Base-by-base conservation (phyloP, 2,888 invertebrate genomes). In the Ectemnius continuus region DNA sequence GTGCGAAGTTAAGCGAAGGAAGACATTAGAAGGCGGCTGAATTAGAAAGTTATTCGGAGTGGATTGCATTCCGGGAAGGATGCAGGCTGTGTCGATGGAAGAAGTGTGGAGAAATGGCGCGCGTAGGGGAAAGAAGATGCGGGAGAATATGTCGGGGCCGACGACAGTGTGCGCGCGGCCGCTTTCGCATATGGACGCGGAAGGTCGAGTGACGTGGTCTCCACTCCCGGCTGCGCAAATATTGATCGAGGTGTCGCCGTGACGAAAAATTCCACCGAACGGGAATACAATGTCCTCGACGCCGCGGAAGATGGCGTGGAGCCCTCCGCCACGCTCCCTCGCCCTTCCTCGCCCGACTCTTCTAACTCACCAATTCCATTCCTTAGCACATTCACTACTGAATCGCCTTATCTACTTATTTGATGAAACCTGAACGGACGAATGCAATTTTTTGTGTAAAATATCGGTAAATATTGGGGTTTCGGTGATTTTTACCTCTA, bases 121-220 rank as follows among this genome's bases (percentile, higher is more conserved):
- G 52, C n/a, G n/a, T 23, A 16, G 28, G 36, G 46, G 45, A 11
- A 63, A 16, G 6, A 47, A 36, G 67, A 60, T 59, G 13, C 47
- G 52, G 23, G 45, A 20, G 64, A 67, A 64, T 70, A 70, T 73
- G 73, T 70, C 79, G 59, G 72, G 74, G 28, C 56, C 61, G 46
- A 63, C 64, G 59, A 61, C 68, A 36, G 70, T 65, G 70, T 16
- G 70, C 71, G 76, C 78, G 81, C 74, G 71, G 61, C 70, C 84
- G 84, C 86, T 84, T 85, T 89, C 88, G 85, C 89, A 87, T 88
- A 89, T 89, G 88, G 88, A 87, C 85, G 86, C 85, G 88, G 90
- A 91, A 91, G 91, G 91, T 90, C 90, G 90, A 90, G 89, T 91
- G 90, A 91, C 90, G 91, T 82, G 84, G 87, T 84, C 84, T 80